These are phyloP conservation scores for Drosophila trapezifrons DNA, from an alignment of 1,140 invertebrate species.

Conservation along the genomic window DNA sequence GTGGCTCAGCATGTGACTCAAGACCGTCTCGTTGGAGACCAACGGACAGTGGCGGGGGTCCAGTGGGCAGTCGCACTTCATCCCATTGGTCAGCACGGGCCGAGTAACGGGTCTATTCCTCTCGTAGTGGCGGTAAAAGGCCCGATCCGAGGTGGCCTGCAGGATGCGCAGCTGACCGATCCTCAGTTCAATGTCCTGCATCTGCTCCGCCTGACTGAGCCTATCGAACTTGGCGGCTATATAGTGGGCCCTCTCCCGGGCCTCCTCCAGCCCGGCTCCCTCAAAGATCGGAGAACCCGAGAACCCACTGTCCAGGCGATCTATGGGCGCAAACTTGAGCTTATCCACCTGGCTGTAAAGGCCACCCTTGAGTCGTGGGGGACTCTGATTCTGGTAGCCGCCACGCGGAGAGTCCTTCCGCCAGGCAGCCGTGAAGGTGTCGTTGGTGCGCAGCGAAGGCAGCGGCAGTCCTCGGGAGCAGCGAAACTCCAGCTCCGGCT, in stretches of 20 bases:
- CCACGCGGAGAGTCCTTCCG: background rate
- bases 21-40: conserved; percentile 10
- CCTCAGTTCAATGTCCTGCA: conserved; percentile 7
- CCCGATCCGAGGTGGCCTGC: background rate
- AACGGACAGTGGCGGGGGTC: background rate
- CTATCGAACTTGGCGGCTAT: conserved; percentile 5
- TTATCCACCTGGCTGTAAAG: conserved; percentile 6
- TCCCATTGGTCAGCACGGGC: background rate
- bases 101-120: background rate
- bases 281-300: background rate
- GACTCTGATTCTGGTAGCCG: accelerated
- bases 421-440: conserved; percentile 21
- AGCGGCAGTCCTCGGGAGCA: background rate
- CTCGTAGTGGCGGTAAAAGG: background rate
- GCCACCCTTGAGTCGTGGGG: background rate
- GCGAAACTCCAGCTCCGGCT: background rate
- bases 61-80: conserved; percentile 20
- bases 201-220: background rate
- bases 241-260: background rate
- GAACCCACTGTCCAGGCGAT: conserved; percentile 3
- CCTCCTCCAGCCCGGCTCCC: background rate
- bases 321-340: conserved; percentile 13
- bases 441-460: background rate
- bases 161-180: conserved; percentile 34
- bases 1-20: conserved; percentile 25